Conservation (phyloP, 2,113 vertebrate genomes). For the Sorex fumeus region DNA sequence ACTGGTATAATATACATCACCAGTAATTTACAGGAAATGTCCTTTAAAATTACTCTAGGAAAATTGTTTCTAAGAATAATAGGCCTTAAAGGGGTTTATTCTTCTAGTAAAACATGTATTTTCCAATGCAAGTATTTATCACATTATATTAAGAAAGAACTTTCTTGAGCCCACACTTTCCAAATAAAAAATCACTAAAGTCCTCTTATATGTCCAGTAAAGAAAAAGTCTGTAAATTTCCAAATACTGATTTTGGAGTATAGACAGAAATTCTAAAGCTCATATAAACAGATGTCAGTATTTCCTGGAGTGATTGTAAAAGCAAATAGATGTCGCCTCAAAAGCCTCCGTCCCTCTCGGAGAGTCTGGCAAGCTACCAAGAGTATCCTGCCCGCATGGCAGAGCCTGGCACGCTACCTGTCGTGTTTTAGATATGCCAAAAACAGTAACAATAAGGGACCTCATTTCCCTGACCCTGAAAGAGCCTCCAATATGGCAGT, state of each 20-base stretch:
- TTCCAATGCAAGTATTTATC: constrained; percentile 65
- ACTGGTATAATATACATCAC: constrained; percentile 19
- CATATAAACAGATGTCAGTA: constrained; percentile 51
- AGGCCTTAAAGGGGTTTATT: constrained; percentile 55
- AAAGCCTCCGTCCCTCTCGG: no score
- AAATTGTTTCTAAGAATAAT: constrained; percentile 26
- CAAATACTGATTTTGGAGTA: constrained; percentile 64
- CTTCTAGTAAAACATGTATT: constrained; percentile 4
- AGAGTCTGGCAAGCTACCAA: no score
- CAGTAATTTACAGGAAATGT: constrained; percentile 33
- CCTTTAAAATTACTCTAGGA: constrained; percentile 58
- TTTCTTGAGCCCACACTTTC: constrained; percentile 58
- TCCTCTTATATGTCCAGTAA: not conserved
- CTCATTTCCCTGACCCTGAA: no score
- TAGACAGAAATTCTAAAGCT: constrained; percentile 60
- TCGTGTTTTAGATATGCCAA: no score
- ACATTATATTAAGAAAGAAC: constrained; percentile 68
- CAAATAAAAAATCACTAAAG: constrained; percentile 67
- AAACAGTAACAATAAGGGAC: no score
- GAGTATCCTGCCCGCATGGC: no score
- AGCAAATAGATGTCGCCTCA: no score
- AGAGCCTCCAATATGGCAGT: no score
- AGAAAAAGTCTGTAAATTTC: constrained; percentile 61
- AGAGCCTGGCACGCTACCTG: no score
- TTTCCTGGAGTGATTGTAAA: no score